Evolutionary conservation across 1,140 invertebrate species (phyloP), one percentile per base, ranked within the genome.

Genomic region (Phenacoccus solenopsis): DNA sequence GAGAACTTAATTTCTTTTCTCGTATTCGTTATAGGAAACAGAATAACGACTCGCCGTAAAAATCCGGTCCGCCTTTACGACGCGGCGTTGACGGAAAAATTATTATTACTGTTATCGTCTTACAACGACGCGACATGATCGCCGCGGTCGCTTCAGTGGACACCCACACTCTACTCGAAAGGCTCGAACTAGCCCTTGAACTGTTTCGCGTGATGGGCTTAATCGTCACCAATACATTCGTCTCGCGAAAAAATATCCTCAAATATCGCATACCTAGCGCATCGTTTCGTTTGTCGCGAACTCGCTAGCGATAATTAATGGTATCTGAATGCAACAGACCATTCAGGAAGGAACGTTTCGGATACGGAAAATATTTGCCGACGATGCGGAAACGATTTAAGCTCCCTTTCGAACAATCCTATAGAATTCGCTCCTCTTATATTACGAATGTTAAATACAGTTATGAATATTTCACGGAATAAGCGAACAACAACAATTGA

Each of bases 1-100:
- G 38, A 49, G 38, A 49, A 49, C 38, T 49, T 49, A 49, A 49
- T 49, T 49, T 49, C 38, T 49, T 49, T 49, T 49, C 38, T 49
- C 38, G 38, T 49, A 49, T 49, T 49, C 38, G 38, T 49, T 49
- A n/a, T n/a, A 49, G 38, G 5, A 49, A 49, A 49, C 20, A n/a
- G 38, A 49, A 49, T 49, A 49, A 49, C 38, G 38, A 49, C 38
- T 10, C 12, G 38, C 38, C 13, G 38, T 49, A 49, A 49, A 49
- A 49, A 49, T 49, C 38, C 38, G 38, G 13, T 49, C 38, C 38
- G 38, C 38, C 38, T 49, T 49, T 49, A 49, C 38, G 38, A 49
- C 38, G 5, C 30, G 16, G 38, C 38, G 38, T 49, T 49, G 38
- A 49, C 38, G 20, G 38, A 49, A 49, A 49, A 49, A 49, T 49